Base-by-base conservation (phyloP, 2,888 invertebrate genomes). In the Chymomyza amoena region DNA sequence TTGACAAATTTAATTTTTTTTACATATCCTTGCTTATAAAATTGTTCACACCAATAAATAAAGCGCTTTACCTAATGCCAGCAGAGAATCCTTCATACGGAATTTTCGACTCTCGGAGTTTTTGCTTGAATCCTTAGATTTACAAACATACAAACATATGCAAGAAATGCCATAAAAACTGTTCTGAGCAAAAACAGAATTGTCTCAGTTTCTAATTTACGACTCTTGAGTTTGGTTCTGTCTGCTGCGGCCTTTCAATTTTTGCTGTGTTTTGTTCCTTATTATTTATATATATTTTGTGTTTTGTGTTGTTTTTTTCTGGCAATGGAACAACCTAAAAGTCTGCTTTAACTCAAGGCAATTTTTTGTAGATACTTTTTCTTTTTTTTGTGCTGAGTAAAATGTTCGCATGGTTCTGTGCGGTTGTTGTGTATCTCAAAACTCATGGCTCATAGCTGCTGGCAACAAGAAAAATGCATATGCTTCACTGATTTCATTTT, bases 161-260 rank as follows among this genome's bases (percentile, higher is more conserved):
- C 54, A 54, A 54, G 20, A 54, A 54, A 16, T 54, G 16, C 54
- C 54, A 54, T 54, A 54, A 54, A 54, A 54, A 20, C 20, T 54
- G 16, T 54, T 16, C 54, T 54, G 54, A 16, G 16, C 54, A 54
- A 54, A 54, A 54, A 36, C 70, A 63, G 70, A 9, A 45, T 45
- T 62, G 62, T 70, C 71, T 62, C 71, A 71, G 67, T 71, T 66
- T 71, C 71, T 72, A 72, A 72, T 72, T 72, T 66, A 71, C 66
- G 56, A 56, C 39, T 45, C 13, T 45, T 45, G 39, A 45, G 39
- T 45, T 45, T 45, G 39, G 39, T 45, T 45, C 39, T 45, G 39
- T 45, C 39, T 45, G 32, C 32, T 32, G 32, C 32, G 6, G 39
- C 39, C 39, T 45, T 45, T 45, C 39, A 45, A 45, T 45, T 45